These are phyloP conservation scores for Caenorhabditis macrosperma DNA, from an alignment of 2,888 invertebrate species.

Conservation along the genomic window DNA sequence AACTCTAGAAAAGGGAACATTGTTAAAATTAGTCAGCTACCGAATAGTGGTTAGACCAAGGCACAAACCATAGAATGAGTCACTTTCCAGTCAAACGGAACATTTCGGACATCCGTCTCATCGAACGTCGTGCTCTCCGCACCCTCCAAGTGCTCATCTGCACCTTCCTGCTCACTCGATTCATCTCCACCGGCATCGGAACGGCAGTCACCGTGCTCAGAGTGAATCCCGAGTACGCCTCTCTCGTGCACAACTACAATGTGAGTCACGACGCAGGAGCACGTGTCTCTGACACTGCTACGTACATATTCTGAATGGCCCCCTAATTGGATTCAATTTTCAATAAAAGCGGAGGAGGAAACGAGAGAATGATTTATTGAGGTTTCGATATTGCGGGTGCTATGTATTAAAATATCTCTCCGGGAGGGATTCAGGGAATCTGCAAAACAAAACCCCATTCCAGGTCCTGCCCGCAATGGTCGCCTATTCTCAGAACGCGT, in stretches of 20 bases:
- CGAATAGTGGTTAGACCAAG: too few species aligned
- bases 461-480: conserved; percentile 36
- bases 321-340: conserved; percentile 17
- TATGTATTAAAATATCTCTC: neutral
- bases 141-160: conserved; percentile 40
- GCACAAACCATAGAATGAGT: too few species aligned
- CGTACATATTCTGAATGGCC: conserved; percentile 7
- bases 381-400: neutral
- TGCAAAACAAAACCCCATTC: neutral
- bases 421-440: neutral
- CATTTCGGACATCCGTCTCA: conserved; percentile 29
- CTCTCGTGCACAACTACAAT: conserved; percentile 33
- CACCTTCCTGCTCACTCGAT: conserved; percentile 34
- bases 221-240: conserved; percentile 17
- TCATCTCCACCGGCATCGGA: conserved; percentile 33
- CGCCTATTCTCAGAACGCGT: conserved; percentile 18
- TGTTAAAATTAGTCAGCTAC: too few species aligned
- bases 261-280: neutral
- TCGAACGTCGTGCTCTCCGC: conserved; percentile 29
- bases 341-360: neutral
- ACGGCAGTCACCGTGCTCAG: conserved; percentile 5
- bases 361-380: neutral
- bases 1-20: too few species aligned
- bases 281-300: conserved; percentile 14
- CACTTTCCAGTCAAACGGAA: too few species aligned